Evolutionary conservation across 2,888 invertebrate species (phyloP), one percentile per base, ranked within the genome.

Genomic region (Drosophila peninsularis): DNA sequence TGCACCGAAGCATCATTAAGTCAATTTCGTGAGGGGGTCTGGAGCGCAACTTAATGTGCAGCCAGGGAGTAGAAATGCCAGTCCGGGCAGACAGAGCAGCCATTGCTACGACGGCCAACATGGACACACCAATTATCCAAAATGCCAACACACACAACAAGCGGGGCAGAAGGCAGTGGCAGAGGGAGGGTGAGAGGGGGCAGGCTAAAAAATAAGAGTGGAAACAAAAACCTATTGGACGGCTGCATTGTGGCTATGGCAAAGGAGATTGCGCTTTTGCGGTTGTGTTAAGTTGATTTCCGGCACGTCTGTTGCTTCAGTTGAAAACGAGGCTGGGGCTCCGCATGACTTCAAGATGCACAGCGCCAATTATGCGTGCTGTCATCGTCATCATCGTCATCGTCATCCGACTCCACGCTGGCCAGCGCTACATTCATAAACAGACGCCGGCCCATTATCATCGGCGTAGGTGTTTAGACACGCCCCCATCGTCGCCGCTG

Each of bases 271-370:
- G 83, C 77, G 89, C 90, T 87, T 87, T 89, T 90, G 90, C 87
- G 86, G 86, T 90, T 88, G 74, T 77, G 79, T 75, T 83, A 79
- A 88, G 89, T 87, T 83, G 89, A 90, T 89, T 87, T 90, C 90
- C 90, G 87, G 76, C 79, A 79, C 72, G 79, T 86, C 75, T 70
- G 80, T 53, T 42, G 52, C 27, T 47, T 57, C 30, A n/a, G 27
- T 53, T 21, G 49, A 41, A 52, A 34, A 21, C 39, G 37, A 39
- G 30, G 30, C 30, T 30, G 10, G 10, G 30, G 30, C 24, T 36
- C 57, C 49, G 53, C 66, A 52, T 50, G 58, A 74, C 42, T 62
- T 57, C 69, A 80, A 82, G 89, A 83, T 84, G 82, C 72, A 65
- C 62, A 72, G 56, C 82, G 81, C 62, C 82, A 84, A 84, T 89